Base-by-base conservation (phyloP, 2,797 vertebrate species). In the Rhynchonycteris naso region DNA sequence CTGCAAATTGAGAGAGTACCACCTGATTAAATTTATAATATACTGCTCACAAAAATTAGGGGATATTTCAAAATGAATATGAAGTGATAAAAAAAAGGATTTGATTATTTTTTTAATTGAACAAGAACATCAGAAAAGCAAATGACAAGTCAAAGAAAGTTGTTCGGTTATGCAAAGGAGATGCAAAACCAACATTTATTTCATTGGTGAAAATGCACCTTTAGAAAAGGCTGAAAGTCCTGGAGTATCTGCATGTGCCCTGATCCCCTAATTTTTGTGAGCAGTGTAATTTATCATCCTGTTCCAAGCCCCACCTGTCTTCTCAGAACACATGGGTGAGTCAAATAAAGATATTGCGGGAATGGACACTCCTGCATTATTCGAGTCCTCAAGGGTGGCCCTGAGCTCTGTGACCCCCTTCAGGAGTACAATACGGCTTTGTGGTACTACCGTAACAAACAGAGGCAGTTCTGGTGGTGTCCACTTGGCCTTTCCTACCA, bases 301-400 rank as follows among this genome's bases (percentile, higher is more conserved):
- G 35, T 90, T 56, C 68, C 24, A 71, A 52, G 68, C 54, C 10
- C 28, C 65, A 2, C 38, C 75, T 79, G 11, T 38, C 65, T 26
- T 50, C 83, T 83, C 30, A 7, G 71, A 66, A 30, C 52, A 28
- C 13, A 33, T 0, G 24, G 63, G 19, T 3, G 26, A 19, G 16
- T 4, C 0, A 3, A n/a, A 66, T 13, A 18, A 35, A 3, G 50
- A 2, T 16, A 1, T 1, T 3, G 4, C 0, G 13, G 30, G 12
- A 22, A 24, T 54, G 38, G 5, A 58, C 26, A 5, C 28, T 14
- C 33, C 66, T 13, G 8, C 5, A 0, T 22, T 47, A 24, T 28
- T 30, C 43, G 3, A 4, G 7, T 15, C 63, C 35, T 1, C 1
- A 11, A 7, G 4, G 14, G 26, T 19, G 43, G 28, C 16, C 0